Conservation (phyloP, 1,140 invertebrate species). For the Dreissena rostriformis region DNA sequence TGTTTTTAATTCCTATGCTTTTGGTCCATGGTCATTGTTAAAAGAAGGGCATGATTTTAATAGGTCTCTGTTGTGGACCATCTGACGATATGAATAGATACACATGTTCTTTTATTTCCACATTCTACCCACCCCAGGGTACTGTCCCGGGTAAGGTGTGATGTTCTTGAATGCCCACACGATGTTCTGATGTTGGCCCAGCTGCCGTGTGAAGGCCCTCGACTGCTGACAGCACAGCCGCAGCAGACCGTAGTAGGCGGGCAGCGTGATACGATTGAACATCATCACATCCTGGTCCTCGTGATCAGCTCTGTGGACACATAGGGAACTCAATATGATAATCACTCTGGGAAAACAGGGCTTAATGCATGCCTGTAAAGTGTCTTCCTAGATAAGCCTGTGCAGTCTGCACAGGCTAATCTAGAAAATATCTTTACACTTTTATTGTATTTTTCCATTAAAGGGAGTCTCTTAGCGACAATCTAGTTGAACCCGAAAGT, state of each 20-base stretch:
- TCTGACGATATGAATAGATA: too few relatives aligned
- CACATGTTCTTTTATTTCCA: background rate
- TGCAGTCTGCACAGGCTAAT: background rate
- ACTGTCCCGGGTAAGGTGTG: constrained; percentile 95
- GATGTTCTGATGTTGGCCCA: constrained; percentile 96
- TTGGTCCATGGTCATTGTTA: too few relatives aligned
- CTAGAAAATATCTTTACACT: too few relatives aligned
- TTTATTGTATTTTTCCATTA: too few relatives aligned
- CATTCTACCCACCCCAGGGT: constrained; percentile 86
- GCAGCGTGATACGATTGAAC: constrained; percentile 96
- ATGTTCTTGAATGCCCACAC: constrained; percentile 99
- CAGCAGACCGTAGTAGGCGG: constrained; percentile 96
- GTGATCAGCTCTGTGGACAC: constrained; percentile 88
- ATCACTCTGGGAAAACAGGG: background rate
- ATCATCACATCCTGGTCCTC: constrained; percentile 97
- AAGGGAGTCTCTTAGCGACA: too few relatives aligned
- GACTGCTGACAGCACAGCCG: constrained; percentile 94
- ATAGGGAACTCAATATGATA: background rate
- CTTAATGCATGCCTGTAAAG: background rate
- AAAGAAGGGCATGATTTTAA: too few relatives aligned
- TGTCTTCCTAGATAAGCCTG: background rate
- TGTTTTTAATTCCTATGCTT: too few relatives aligned
- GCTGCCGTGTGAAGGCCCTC: constrained; percentile 90
- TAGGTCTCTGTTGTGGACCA: too few relatives aligned
- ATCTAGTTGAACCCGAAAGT: too few relatives aligned